Evolutionary conservation across 2,888 invertebrate genomes (phyloP).

Genomic region (Tachina lurida): DNA sequence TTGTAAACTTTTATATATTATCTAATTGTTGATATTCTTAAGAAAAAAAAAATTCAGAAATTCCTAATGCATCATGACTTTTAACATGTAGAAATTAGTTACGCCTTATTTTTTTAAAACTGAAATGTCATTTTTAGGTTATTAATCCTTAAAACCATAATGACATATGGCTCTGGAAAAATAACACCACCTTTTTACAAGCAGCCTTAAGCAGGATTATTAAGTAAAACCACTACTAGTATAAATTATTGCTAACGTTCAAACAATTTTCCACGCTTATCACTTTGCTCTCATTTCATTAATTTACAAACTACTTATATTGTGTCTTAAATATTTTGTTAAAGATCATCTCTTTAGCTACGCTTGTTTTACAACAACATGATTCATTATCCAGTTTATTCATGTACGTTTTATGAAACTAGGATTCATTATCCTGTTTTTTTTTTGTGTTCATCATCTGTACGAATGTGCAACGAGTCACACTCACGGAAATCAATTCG

Average conservation of each 20-base stretch:
- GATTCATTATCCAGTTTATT: conserved; percentile 48
- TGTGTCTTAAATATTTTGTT: conserved; percentile 18
- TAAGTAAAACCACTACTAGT: neutral
- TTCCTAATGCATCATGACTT: conserved; percentile 48
- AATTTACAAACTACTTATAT: conserved; percentile 7
- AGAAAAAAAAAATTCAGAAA: too few relatives aligned
- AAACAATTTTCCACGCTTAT: conserved; percentile 75
- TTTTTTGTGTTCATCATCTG: conserved; percentile 45
- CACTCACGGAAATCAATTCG: conserved; percentile 76
- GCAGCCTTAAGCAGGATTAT: neutral
- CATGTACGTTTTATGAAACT: conserved; percentile 64
- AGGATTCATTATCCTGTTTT: conserved; percentile 55
- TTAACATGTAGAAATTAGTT: conserved; percentile 69
- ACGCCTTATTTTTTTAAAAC: conserved; percentile 53
- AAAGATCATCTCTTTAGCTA: conserved; percentile 75
- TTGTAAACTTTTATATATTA: too few relatives aligned
- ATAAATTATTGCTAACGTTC: neutral
- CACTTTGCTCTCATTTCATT: conserved; percentile 54
- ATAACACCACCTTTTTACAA: conserved; percentile 43
- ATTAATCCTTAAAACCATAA: conserved; percentile 55
- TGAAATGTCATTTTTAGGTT: conserved; percentile 11
- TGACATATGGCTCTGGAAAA: conserved; percentile 58
- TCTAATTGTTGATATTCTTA: too few relatives aligned
- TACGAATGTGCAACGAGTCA: conserved; percentile 5
- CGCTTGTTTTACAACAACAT: conserved; percentile 75